phyloP scores from a whole-genome alignment of 2,888 invertebrate genomes.

The Tipula unca region DNA sequence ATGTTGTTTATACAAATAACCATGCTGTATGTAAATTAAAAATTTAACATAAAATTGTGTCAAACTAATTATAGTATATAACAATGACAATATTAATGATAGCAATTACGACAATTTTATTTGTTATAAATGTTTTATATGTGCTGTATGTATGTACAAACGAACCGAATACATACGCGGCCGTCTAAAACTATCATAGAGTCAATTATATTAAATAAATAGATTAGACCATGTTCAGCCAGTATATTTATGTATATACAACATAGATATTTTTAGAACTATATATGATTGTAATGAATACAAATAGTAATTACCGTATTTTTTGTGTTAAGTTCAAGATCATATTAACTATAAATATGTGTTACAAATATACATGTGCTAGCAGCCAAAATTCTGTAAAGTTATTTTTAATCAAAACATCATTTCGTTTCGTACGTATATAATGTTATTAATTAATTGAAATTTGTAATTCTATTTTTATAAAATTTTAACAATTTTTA shows the following conservation, averaged over 20 bases:
- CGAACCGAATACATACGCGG: too few species aligned
- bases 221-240: neutral
- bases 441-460: neutral
- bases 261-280: neutral
- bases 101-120: neutral
- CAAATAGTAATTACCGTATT: neutral
- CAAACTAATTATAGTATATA: neutral
- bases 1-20: neutral
- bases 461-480: too few species aligned
- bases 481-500: too few species aligned
- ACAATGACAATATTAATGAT: neutral
- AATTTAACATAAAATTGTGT: neutral
- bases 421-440: neutral
- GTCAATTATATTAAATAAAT: neutral
- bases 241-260: too few species aligned
- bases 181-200: too few species aligned
- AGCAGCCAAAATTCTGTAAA: neutral
- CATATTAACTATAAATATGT: neutral
- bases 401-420: neutral
- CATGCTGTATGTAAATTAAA: neutral
- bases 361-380: neutral
- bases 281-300: neutral
- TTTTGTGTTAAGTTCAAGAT: neutral
- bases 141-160: neutral
- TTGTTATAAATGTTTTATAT: neutral